phyloP scores from a whole-genome alignment of 2,888 invertebrate species.

The Urechis unicinctus region DNA sequence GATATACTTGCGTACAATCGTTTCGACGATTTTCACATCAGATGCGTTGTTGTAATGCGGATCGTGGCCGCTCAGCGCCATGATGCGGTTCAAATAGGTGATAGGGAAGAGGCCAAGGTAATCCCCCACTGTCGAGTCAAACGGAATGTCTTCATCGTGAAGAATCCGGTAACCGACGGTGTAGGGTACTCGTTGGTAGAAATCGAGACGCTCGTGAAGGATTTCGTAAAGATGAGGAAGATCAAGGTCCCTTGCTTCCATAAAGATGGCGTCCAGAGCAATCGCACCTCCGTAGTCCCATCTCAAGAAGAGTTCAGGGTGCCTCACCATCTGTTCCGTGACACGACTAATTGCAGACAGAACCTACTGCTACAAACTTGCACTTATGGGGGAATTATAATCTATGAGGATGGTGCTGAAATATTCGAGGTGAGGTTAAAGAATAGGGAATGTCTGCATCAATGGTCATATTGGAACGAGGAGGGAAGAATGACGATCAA shows the following conservation, averaged over 20 bases:
- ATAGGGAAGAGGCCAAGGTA: slow-evolving; percentile 4
- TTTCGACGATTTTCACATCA: background rate
- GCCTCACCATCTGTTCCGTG: background rate
- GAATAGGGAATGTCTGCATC: no score
- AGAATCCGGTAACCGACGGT: background rate
- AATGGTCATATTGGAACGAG: no score
- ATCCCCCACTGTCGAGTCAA: slow-evolving; percentile 2
- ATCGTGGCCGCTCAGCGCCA: background rate
- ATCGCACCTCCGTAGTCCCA: slow-evolving; percentile 10
- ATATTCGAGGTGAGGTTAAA: no score
- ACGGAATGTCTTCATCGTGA: background rate
- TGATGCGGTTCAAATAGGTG: slow-evolving; percentile 1
- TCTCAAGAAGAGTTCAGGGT: background rate
- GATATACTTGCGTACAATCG: background rate
- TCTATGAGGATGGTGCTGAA: no score
- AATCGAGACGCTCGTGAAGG: slow-evolving; percentile 2
- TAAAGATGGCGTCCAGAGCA: slow-evolving; percentile 1
- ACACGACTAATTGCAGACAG: no score
- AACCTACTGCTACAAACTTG: no score
- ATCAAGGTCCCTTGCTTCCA: background rate
- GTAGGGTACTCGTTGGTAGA: background rate
- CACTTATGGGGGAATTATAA: no score
- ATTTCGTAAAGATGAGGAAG: background rate
- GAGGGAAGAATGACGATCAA: no score
- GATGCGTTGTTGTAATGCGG: background rate